Conservation (phyloP, 2,113 vertebrate genomes). For the Xiphophorus couchianus region DNA sequence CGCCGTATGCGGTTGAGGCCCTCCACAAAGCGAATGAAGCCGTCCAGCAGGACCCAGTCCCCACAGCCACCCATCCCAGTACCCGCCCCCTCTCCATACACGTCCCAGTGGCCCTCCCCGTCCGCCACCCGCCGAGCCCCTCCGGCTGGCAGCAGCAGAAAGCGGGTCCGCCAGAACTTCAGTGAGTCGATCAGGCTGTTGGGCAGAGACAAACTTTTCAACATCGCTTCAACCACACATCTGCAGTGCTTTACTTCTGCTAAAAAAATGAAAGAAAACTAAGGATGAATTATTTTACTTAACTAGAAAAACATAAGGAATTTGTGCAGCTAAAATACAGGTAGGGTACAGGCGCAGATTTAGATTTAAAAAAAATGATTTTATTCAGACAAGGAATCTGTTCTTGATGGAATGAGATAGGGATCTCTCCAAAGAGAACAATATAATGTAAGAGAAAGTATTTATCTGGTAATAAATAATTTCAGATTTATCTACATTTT, state of each 20-base stretch:
- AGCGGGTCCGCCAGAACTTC: conserved; percentile 98
- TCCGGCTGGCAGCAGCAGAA: conserved; percentile 92
- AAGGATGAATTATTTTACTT: too few relatives aligned
- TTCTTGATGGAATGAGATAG: too few relatives aligned
- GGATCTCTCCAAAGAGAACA: too few relatives aligned
- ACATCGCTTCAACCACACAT: too few relatives aligned
- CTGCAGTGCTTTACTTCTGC: too few relatives aligned
- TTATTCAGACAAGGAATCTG: too few relatives aligned
- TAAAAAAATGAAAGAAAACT: too few relatives aligned
- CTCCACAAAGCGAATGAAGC: conserved; percentile 97
- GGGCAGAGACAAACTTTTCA: neutral
- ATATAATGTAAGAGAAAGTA: too few relatives aligned
- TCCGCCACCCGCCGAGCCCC: conserved; percentile 91
- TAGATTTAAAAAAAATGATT: neutral
- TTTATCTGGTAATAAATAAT: neutral
- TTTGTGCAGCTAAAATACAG: too few relatives aligned
- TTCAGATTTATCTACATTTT: neutral
- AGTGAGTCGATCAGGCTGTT: conserved; percentile 93
- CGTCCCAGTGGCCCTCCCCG: conserved; percentile 90
- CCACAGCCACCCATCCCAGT: conserved; percentile 73
- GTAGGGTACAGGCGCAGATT: too few relatives aligned
- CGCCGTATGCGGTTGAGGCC: conserved; percentile 94
- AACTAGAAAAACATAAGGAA: too few relatives aligned
- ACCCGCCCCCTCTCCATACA: conserved; percentile 87
- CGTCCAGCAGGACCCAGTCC: conserved; percentile 91